Percentiles rank a stretch among this genome's conserved stretches.
phyloP scores from a whole-genome alignment of 2,888 invertebrate genomes.

The Proisotoma minuta region DNA sequence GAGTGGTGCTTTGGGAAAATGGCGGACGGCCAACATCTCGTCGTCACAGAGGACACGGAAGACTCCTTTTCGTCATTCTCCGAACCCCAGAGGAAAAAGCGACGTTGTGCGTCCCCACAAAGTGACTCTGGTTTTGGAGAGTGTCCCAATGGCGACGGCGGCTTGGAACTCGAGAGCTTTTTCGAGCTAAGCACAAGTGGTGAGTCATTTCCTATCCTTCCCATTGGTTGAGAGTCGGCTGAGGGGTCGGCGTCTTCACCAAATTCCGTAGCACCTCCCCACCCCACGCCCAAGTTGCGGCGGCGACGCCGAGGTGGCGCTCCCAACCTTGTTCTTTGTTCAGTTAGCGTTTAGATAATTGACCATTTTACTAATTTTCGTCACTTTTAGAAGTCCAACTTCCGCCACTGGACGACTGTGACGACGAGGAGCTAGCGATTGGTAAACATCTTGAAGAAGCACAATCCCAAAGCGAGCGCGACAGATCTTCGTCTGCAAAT shows the following conservation, averaged over 20 bases:
- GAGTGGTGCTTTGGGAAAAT: neutral
- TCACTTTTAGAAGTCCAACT: slow-evolving; percentile 33
- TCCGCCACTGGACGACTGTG: too few species aligned
- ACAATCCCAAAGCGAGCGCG: too few species aligned
- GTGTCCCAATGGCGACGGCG: slow-evolving; percentile 43
- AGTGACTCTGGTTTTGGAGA: slow-evolving; percentile 45
- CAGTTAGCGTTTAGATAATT: neutral
- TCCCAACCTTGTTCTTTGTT: neutral
- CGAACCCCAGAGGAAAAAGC: slow-evolving; percentile 44
- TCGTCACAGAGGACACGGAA: neutral
- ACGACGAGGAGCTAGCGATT: slow-evolving; percentile 32
- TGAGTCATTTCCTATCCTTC: slow-evolving; percentile 25
- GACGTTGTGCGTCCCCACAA: slow-evolving; percentile 43
- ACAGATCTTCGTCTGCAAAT: too few species aligned
- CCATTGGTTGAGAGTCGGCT: slow-evolving; percentile 17
- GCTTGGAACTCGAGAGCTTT: slow-evolving; percentile 27
- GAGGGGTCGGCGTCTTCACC: slow-evolving; percentile 27
- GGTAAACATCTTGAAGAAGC: slow-evolving; percentile 16
- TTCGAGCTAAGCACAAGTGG: slow-evolving; percentile 41
- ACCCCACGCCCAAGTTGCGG: slow-evolving; percentile 7
- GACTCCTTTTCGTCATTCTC: neutral
- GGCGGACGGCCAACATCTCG: neutral
- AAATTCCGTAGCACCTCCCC: slow-evolving; percentile 24
- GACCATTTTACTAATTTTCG: too few species aligned
- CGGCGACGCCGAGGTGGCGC: neutral